Base-by-base conservation (phyloP, 2,113 vertebrate genomes). In the Xerus inauris region DNA sequence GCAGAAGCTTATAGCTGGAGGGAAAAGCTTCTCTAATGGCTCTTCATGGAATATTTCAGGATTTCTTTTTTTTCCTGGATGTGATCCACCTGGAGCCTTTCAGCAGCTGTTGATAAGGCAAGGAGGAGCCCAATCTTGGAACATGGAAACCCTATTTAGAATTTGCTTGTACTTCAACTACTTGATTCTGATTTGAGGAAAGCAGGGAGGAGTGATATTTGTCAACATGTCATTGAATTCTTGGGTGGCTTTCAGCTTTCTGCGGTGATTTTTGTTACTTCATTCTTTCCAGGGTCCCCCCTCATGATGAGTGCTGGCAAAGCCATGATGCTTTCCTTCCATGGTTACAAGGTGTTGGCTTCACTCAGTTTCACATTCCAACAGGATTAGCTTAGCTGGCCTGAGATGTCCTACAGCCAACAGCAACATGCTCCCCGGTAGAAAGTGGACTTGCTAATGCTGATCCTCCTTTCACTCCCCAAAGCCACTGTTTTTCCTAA, bases 61-160 rank as follows among this genome's bases (percentile, higher is more conserved):
- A 89, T 2, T 77, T 96, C 89, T 81, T 93, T 93, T 93, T 94
- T 76, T 79, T 91, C 81, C 95, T 97, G 92, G 97, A 97, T 59
- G 59, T 93, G 67, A 97, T 98, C 97, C 97, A 97, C 97, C 97
- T 97, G 97, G 93, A 94, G 82, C 71, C 91, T 95, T 98, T 98
- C 97, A 94, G 97, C 97, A 71, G 76, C 88, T 97, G 4, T 94
- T 97, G 98, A 98, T 97, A 98, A 98, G 97, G 92, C 87, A 96
- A 94, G 93, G 94, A 95, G 96, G 90, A 97, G 59, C 89, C 91
- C 84, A 88, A 72, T 89, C 67, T 59, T 95, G 73, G 76, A 93
- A 88, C 95, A 62, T 95, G 96, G 97, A 98, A 97, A 98, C 89
- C 97, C 65, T 72, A 8, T 87, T 96, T 97, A 89, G 96, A 96